A percentile compares a stretch with the other conserved stretches of the same genome.
phyloP scores from a whole-genome alignment of 2,888 invertebrate species.

The Temnothorax rugatulus region DNA sequence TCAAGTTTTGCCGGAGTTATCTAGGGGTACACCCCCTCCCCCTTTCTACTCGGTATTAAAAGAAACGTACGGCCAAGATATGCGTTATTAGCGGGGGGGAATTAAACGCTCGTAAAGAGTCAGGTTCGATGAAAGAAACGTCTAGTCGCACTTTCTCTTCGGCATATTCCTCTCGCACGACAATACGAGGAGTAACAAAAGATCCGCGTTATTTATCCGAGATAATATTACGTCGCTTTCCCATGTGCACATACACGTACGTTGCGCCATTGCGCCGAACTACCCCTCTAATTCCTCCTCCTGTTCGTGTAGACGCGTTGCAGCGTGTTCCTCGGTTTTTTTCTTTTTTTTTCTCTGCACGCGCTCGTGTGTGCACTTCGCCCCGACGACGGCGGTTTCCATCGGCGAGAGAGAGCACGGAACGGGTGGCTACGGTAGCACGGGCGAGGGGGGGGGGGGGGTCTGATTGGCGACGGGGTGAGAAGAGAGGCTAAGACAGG shows the following conservation, averaged over 20 bases:
- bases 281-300: constrained; percentile 13
- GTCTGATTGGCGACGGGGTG: constrained; percentile 63
- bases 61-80: neutral
- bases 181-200: neutral
- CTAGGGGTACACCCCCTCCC: neutral
- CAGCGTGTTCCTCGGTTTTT: neutral
- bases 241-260: neutral
- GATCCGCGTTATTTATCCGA: constrained; percentile 15
- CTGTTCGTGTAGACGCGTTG: constrained; percentile 26
- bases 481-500: constrained; percentile 78
- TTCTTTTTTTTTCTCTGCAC: neutral
- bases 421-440: constrained; percentile 42
- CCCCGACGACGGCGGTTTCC: constrained; percentile 38
- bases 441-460: constrained; percentile 26
- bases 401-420: constrained; percentile 13
- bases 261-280: constrained; percentile 9
- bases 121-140: neutral
- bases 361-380: constrained; percentile 23
- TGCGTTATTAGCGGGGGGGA: neutral
- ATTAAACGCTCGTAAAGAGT: constrained; percentile 9
- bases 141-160: neutral
- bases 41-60: neutral
- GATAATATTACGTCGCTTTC: constrained; percentile 4
- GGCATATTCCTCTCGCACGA: neutral
- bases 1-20: neutral